Conservation (phyloP, 2,797 vertebrate genomes). For the Spea hammondii region DNA sequence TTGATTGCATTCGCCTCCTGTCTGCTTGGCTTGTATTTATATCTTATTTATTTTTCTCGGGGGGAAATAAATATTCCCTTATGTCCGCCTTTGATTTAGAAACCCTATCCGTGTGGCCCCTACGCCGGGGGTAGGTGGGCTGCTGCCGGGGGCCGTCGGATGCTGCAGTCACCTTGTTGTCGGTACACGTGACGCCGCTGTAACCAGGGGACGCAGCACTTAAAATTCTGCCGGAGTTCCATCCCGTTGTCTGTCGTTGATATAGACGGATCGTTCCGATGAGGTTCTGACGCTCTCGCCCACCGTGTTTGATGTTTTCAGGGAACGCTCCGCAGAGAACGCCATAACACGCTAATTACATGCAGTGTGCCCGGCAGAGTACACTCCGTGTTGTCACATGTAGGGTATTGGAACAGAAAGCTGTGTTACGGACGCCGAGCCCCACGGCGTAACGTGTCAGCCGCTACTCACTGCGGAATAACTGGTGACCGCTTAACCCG, state of each 20-base stretch:
- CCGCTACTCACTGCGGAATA: no score
- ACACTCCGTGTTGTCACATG: background rate
- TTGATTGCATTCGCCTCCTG: no score
- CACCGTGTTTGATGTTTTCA: background rate
- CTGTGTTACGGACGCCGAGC: no score
- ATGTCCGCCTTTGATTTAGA: no score
- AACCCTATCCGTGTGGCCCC: no score
- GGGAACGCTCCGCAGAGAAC: background rate
- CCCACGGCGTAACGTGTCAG: no score
- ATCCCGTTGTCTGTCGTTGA: background rate
- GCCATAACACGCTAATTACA: background rate
- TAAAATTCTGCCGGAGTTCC: background rate
- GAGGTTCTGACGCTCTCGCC: background rate
- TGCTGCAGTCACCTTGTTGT: background rate
- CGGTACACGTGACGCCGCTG: background rate
- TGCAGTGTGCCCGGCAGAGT: background rate
- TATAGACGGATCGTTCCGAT: background rate
- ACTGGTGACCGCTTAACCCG: no score
- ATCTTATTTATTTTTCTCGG: no score
- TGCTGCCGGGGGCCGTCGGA: no score
- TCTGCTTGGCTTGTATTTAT: no score
- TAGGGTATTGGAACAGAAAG: background rate
- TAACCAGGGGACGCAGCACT: background rate
- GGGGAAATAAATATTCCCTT: no score
- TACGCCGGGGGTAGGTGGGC: no score